Evolutionary conservation across 2,888 invertebrate genomes (phyloP), one percentile per base, ranked within the genome.

Genomic region (Andrena camellia): DNA sequence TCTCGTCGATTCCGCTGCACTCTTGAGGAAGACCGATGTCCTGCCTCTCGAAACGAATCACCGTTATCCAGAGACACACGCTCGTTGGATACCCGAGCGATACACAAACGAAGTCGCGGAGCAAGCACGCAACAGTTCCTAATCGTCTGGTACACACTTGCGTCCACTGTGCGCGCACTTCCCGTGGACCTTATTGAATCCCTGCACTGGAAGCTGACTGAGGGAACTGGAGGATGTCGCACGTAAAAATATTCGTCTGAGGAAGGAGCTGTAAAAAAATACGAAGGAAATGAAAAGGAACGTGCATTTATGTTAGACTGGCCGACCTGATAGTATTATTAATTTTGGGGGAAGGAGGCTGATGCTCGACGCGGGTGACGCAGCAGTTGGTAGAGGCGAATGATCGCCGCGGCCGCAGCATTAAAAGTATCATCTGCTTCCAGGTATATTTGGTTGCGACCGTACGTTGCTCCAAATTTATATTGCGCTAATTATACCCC

Each of bases 401-500:
- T 31, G 35, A 26, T 57, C 20, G 66, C 66, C 60, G 48, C 67
- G 35, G 20, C 42, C 20, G 66, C 66, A 50, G 52, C 67, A 71
- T 77, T 70, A 63, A 78, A 78, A 68, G 83, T 75, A 68, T 85
- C 81, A 72, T 73, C 72, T 74, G 86, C 76, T 88, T 90, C 86
- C 87, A 90, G 87, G 85, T 90, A 86, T 91, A 89, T 88, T 89
- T 81, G 86, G 86, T 77, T 67, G 26, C 70, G 81, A 81, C 84
- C 82, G 80, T 78, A 85, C 86, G 86, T 88, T 85, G 89, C 85
- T 90, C 92, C 91, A 89, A 90, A 91, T 92, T 90, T 90, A 91
- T 84, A 81, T 88, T 68, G 89, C 82, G 89, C 92, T 92, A 92
- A 92, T 92, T 92, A 91, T 92, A 91, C 74, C 74, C 66, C 50